Evolutionary conservation across 2,113 vertebrate genomes (phyloP).

Genomic region (Ramphastos sulfuratus): DNA sequence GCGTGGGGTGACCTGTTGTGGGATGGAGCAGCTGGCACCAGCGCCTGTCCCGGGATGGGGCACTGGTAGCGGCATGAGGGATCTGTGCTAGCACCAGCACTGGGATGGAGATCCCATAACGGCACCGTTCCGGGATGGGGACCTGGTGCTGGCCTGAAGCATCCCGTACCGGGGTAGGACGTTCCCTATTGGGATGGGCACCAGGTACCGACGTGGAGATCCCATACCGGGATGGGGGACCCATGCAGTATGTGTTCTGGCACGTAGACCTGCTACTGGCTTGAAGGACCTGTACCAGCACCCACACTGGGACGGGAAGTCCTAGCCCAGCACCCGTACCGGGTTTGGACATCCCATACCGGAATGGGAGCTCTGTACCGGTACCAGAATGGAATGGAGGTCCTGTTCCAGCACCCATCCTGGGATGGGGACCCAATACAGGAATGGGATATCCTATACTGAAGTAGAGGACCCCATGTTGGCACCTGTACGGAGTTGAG

Average conservation of each 20-base stretch:
- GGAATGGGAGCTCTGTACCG: not conserved
- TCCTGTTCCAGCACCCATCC: not conserved
- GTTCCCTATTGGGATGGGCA: not conserved
- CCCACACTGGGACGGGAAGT: not conserved
- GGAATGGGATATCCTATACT: not conserved
- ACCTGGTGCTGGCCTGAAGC: too few species aligned
- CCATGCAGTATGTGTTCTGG: not conserved
- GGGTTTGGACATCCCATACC: too few species aligned
- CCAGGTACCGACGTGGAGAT: accelerated
- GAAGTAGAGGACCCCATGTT: not conserved
- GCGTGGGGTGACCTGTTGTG: not conserved
- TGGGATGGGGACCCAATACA: not conserved
- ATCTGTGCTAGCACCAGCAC: not conserved
- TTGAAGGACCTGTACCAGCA: not conserved
- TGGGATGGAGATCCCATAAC: not conserved
- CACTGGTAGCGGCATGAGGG: too few species aligned
- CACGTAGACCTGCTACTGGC: not conserved
- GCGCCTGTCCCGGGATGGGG: not conserved
- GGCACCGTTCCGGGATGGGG: not conserved
- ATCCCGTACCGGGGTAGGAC: not conserved
- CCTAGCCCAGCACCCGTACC: too few species aligned
- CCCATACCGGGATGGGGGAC: not conserved
- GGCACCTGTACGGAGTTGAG: not conserved
- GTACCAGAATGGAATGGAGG: not conserved
- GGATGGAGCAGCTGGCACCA: too few species aligned